Evolutionary conservation across 2,888 invertebrate species (phyloP).

Genomic region (Chaitophorus viminalis): DNA sequence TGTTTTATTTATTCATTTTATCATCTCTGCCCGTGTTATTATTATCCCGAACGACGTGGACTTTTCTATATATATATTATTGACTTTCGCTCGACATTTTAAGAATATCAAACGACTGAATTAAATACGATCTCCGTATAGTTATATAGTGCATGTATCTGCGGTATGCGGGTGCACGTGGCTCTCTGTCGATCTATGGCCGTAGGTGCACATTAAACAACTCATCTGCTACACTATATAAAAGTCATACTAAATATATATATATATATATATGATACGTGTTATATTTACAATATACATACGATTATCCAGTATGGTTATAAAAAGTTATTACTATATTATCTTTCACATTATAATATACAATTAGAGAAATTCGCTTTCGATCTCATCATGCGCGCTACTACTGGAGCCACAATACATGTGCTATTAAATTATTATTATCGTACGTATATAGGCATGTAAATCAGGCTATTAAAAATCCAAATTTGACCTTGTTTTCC

Average conservation of each 20-base stretch:
- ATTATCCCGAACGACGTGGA: neutral
- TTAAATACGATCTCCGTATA: neutral
- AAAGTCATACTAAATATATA: no score
- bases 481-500: slow-evolving; percentile 12
- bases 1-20: neutral
- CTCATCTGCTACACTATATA: neutral
- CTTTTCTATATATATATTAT: neutral
- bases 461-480: neutral
- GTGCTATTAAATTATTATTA: no score
- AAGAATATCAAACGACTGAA: neutral
- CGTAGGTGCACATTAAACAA: neutral
- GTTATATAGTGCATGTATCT: no score
- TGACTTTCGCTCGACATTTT: slow-evolving; percentile 37
- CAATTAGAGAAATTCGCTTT: neutral
- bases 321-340: neutral
- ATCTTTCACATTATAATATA: neutral
- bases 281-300: neutral
- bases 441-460: neutral
- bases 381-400: neutral
- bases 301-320: neutral
- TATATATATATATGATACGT: no score
- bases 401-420: neutral
- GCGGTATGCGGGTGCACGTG: neutral
- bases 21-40: slow-evolving; percentile 3
- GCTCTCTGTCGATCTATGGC: neutral